Conservation (phyloP, 2,113 vertebrate genomes). For the Rhea pennata region DNA sequence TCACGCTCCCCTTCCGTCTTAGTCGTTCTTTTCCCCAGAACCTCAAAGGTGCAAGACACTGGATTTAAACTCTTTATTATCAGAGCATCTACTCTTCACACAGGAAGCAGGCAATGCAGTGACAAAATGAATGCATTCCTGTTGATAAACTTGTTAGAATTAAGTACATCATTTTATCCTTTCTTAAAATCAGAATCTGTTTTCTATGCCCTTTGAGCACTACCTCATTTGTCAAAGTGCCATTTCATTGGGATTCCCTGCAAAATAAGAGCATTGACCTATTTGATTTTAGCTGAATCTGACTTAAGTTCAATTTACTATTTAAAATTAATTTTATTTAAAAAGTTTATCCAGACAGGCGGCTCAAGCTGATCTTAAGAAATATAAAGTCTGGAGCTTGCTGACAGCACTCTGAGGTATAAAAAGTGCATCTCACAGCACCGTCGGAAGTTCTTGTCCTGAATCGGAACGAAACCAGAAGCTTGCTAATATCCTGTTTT, state of each 20-base stretch:
- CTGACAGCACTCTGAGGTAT: not conserved
- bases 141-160: fast-evolving
- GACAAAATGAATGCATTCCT: not conserved
- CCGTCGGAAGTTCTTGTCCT: not conserved
- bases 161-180: not conserved
- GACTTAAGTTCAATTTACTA: not conserved
- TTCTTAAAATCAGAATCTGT: not conserved
- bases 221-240: not conserved
- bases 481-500: not conserved
- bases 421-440: not conserved
- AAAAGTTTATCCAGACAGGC: not conserved
- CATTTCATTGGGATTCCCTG: not conserved
- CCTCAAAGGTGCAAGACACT: not conserved
- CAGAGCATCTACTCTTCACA: not conserved
- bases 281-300: not conserved
- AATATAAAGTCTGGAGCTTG: not conserved
- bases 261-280: not conserved
- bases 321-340: not conserved
- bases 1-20: not conserved
- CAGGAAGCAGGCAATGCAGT: not conserved
- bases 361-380: not conserved
- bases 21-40: not conserved
- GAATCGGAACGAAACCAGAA: not conserved
- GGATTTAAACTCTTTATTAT: not conserved
- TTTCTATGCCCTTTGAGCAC: not conserved